Conservation (phyloP, 2,888 invertebrate species). For the Leptopilina myrica region DNA sequence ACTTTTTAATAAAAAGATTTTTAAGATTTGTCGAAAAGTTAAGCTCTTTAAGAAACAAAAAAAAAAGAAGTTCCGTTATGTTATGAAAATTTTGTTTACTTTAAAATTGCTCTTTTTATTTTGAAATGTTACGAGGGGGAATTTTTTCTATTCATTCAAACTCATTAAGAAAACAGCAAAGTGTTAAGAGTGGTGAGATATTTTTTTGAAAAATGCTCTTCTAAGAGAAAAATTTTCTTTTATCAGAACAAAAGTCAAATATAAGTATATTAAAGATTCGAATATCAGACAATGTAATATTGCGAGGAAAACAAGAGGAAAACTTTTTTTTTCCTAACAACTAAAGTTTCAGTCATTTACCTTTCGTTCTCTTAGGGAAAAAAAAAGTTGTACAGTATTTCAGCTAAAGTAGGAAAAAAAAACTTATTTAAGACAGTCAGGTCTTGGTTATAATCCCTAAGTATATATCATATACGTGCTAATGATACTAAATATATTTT, state of each 20-base stretch:
- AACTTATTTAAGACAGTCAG: background rate
- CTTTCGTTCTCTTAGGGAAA: background rate
- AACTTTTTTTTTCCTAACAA: background rate
- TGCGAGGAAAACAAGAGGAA: background rate
- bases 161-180: background rate
- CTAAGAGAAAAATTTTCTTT: background rate
- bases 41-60: no score
- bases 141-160: background rate
- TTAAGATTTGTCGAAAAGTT: no score
- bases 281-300: background rate
- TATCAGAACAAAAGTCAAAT: background rate
- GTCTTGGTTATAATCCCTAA: background rate
- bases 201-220: no score
- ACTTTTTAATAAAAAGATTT: no score
- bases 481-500: no score
- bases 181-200: no score
- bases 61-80: no score
- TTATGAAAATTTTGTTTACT: no score
- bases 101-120: no score
- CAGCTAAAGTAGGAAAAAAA: background rate
- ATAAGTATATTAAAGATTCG: background rate
- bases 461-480: background rate
- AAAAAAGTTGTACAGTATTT: background rate
- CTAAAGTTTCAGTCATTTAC: slow-evolving; percentile 1
- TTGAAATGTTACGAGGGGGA: no score